Percentiles rank a stretch among this genome's conserved stretches.
Conservation (phyloP, 2,113 vertebrate genomes). For the Condylura cristata region DNA sequence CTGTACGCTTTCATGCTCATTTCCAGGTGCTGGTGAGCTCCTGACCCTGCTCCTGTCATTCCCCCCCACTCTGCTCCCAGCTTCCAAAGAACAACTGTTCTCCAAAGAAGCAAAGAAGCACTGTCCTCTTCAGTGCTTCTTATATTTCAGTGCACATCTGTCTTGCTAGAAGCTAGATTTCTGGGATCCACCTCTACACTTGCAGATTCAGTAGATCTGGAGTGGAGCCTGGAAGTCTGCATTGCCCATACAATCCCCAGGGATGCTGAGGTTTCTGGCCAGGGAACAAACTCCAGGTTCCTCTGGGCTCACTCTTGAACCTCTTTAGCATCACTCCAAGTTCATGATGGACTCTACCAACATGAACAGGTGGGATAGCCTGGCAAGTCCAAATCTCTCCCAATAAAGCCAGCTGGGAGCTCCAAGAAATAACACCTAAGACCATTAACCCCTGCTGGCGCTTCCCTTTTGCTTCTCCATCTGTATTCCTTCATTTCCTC, state of each 20-base stretch:
- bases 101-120: no score
- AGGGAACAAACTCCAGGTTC: not conserved
- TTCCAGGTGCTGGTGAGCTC: not conserved
- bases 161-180: not conserved
- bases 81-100: not conserved
- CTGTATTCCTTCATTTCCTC: not conserved
- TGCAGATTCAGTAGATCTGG: not conserved
- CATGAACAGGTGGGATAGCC: no score
- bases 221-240: not conserved
- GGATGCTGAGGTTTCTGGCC: not conserved
- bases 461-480: not conserved
- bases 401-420: not conserved
- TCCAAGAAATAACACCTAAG: not conserved
- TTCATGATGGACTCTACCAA: not conserved
- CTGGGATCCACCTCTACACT: not conserved
- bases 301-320: not conserved
- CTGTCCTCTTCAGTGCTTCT: not conserved
- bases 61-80: not conserved
- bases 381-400: not conserved
- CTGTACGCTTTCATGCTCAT: not conserved
- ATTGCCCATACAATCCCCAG: not conserved
- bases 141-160: not conserved
- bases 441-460: no score
- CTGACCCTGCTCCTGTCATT: not conserved
- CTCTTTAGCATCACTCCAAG: not conserved